A percentile compares a stretch with the other conserved stretches of the same genome.
Conservation (phyloP, 1,140 invertebrate species). For the Cecropterus lyciades region DNA sequence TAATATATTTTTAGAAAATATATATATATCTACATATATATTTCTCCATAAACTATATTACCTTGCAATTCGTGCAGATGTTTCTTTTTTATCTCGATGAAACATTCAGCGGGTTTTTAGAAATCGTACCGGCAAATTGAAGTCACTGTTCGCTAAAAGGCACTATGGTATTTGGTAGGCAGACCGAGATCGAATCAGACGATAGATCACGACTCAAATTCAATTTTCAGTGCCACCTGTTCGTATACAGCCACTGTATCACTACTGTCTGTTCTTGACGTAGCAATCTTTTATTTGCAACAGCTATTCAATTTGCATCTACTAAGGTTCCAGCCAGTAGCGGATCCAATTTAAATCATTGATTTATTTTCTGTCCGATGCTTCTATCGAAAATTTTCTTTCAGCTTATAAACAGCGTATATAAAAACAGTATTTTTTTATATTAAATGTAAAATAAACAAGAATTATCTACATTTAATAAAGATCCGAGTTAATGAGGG, state of each 20-base stretch:
- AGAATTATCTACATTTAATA: too few species aligned
- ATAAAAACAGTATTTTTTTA: too few species aligned
- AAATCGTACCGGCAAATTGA: background rate
- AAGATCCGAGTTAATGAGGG: too few species aligned
- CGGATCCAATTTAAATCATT: conserved; percentile 30
- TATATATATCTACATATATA: too few species aligned
- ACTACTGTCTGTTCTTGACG: conserved; percentile 20
- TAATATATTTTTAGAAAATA: too few species aligned
- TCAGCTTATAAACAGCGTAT: background rate
- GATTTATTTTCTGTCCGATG: conserved; percentile 8
- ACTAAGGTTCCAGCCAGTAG: conserved; percentile 3
- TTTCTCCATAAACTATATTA: too few species aligned
- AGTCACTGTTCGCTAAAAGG: background rate
- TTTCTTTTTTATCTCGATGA: background rate
- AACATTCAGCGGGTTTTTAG: background rate
- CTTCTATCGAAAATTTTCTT: conserved; percentile 7
- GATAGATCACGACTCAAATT: conserved; percentile 33
- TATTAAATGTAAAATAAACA: too few species aligned
- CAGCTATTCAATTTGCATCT: conserved; percentile 30
- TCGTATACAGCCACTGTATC: conserved; percentile 27
- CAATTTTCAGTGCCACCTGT: conserved; percentile 31
- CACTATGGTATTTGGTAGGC: background rate
- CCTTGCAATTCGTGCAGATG: background rate
- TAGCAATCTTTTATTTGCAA: conserved; percentile 30
- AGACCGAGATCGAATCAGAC: conserved; percentile 26